Conservation (phyloP, 2,888 invertebrate species). For the Mythimna impura region DNA sequence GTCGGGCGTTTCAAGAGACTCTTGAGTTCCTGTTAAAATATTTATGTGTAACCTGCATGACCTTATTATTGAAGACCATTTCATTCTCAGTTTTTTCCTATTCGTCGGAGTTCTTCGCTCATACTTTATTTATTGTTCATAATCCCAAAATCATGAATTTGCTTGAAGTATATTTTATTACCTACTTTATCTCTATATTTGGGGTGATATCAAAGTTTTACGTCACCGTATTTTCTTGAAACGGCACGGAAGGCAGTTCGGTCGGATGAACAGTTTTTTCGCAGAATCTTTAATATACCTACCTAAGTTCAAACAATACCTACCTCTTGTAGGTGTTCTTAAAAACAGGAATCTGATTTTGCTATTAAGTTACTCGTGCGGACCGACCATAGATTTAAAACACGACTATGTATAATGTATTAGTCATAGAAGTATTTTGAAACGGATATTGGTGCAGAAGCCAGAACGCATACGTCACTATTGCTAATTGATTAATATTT, state of each 20-base stretch:
- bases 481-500: conserved; percentile 39
- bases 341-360: conserved; percentile 12
- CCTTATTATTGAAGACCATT: conserved; percentile 42
- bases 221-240: conserved; percentile 49
- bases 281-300: conserved; percentile 5
- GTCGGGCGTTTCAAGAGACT: conserved; percentile 51
- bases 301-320: conserved; percentile 24
- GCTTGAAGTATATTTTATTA: conserved; percentile 41
- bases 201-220: conserved; percentile 54
- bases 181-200: conserved; percentile 35
- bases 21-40: conserved; percentile 12
- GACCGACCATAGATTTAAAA: conserved; percentile 14
- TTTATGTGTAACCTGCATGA: conserved; percentile 21
- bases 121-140: conserved; percentile 53
- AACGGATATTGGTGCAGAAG: conserved; percentile 36
- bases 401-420: conserved; percentile 23
- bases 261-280: conserved; percentile 33
- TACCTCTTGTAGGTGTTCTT: not conserved
- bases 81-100: conserved; percentile 15
- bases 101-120: conserved; percentile 26
- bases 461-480: conserved; percentile 28
- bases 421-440: conserved; percentile 40
- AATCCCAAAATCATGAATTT: conserved; percentile 50
- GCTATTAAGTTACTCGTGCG: conserved; percentile 16
- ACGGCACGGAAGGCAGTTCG: conserved; percentile 31